Percentiles rank a stretch among this genome's conserved stretches.
Evolutionary conservation across 2,888 invertebrate genomes (phyloP).

Genomic region (Mesorhabditis belari): DNA sequence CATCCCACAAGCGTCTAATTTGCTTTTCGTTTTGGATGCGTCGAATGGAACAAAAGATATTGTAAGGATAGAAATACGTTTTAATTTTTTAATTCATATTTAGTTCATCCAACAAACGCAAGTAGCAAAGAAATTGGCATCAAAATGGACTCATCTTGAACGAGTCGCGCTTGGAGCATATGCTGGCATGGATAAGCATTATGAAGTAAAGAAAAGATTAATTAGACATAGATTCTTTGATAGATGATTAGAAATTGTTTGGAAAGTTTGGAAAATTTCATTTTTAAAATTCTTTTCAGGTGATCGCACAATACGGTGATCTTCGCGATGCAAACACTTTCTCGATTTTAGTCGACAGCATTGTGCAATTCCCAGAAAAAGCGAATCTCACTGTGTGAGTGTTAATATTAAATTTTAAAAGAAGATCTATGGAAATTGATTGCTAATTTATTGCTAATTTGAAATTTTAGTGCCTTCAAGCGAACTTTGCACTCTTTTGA

Average conservation of each 20-base stretch:
- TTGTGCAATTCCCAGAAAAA: background rate
- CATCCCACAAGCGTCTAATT: constrained; percentile 1
- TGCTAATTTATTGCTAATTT: background rate
- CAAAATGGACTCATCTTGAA: constrained; percentile 9
- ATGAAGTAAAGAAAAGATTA: too few relatives aligned
- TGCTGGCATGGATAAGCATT: background rate
- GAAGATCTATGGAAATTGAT: background rate
- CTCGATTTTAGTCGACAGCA: background rate
- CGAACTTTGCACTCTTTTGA: background rate
- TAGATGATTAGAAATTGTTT: too few relatives aligned
- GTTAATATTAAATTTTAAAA: too few relatives aligned
- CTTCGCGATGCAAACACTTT: background rate
- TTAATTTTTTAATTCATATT: background rate
- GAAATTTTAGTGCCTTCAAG: background rate
- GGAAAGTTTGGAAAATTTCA: background rate
- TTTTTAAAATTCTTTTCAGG: background rate
- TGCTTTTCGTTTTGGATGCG: constrained; percentile 6
- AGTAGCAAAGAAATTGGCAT: background rate
- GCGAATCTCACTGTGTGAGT: background rate
- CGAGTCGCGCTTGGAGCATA: constrained; percentile 3
- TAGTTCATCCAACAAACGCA: constrained; percentile 1
- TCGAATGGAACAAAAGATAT: background rate
- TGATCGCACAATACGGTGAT: background rate
- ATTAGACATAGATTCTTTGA: background rate
- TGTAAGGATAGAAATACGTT: background rate